These are phyloP conservation scores for Creontiades dilutus DNA, from an alignment of 2,888 invertebrate genomes.

Conservation along the genomic window DNA sequence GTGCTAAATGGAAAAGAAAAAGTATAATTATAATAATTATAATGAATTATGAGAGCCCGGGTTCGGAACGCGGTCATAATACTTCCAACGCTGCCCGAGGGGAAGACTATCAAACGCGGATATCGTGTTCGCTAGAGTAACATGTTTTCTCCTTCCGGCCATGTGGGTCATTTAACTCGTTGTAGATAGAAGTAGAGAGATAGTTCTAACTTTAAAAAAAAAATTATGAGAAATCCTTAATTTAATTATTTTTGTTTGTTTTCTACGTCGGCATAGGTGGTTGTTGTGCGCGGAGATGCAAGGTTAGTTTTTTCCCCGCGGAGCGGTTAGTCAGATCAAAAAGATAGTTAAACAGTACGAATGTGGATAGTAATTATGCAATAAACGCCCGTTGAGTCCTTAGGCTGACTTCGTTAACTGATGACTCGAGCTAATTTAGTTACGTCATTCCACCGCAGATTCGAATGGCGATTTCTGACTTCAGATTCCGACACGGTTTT, in stretches of 20 bases:
- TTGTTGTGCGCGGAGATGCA: too few species aligned
- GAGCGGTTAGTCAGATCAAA: too few species aligned
- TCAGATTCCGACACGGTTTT: too few species aligned
- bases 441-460: too few species aligned
- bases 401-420: too few species aligned
- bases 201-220: conserved; percentile 20
- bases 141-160: conserved; percentile 68
- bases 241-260: conserved; percentile 44
- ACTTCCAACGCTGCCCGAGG: conserved; percentile 49
- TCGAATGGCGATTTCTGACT: too few species aligned
- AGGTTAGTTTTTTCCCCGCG: too few species aligned
- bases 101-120: conserved; percentile 65
- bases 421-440: too few species aligned
- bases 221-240: conserved; percentile 35
- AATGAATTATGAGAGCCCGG: conserved; percentile 40
- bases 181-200: conserved; percentile 40
- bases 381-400: too few species aligned
- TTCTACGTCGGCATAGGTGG: not conserved
- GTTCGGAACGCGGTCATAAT: conserved; percentile 36
- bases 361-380: too few species aligned
- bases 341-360: too few species aligned
- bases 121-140: conserved; percentile 53
- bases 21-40: conserved; percentile 41
- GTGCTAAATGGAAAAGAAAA: conserved; percentile 37
- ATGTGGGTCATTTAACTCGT: conserved; percentile 65